These are phyloP conservation scores for Holothuria scabra DNA, from an alignment of 53 echinoderm and acorn worm genomes.

Conservation along the genomic window DNA sequence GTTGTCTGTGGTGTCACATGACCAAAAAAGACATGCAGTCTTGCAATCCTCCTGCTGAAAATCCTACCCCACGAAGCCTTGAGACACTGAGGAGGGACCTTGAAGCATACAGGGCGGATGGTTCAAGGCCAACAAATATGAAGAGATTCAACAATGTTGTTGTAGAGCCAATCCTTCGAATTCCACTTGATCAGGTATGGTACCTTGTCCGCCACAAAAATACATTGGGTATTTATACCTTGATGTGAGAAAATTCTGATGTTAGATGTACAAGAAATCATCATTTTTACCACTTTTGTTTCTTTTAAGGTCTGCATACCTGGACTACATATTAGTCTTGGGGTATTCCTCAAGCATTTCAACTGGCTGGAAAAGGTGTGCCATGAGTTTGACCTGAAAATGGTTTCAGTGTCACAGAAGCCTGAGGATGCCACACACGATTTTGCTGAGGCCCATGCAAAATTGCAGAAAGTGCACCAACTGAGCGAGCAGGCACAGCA, in stretches of 20 bases:
- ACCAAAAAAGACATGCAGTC: constrained; percentile 48
- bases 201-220: neutral
- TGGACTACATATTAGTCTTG: constrained; percentile 11
- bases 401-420: neutral
- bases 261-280: neutral
- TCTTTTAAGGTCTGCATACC: constrained; percentile 3
- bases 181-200: neutral
- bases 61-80: neutral
- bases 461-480: neutral
- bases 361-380: constrained; percentile 3
- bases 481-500: neutral
- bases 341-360: constrained; percentile 12
- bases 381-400: neutral
- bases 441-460: neutral
- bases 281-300: neutral
- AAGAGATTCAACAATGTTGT: neutral
- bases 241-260: neutral
- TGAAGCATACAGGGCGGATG: neutral
- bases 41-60: neutral
- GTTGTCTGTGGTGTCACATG: constrained; percentile 54
- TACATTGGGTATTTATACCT: neutral
- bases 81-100: constrained; percentile 6
- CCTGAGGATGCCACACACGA: neutral
- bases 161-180: neutral
- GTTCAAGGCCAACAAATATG: neutral